Percentiles rank a stretch among this genome's conserved stretches.
These are phyloP conservation scores for Zophobas atratus DNA, from an alignment of 1,140 invertebrate genomes.

Conservation along the genomic window DNA sequence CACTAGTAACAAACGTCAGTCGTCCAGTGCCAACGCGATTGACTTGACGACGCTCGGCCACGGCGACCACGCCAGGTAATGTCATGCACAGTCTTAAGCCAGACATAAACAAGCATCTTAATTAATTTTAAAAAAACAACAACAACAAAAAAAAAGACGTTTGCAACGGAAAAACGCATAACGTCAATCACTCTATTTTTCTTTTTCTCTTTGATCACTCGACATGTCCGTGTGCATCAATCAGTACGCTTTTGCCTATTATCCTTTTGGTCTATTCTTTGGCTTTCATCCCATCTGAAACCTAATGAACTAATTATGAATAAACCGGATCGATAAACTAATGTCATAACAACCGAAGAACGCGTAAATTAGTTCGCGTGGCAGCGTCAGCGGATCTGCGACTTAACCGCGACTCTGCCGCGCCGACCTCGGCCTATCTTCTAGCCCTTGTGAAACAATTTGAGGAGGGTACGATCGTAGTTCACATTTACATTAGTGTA, in stretches of 20 bases:
- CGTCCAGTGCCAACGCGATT: not conserved
- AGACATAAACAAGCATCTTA: slow-evolving; percentile 58
- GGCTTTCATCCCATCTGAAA: slow-evolving; percentile 65
- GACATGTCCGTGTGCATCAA: slow-evolving; percentile 49
- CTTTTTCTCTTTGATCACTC: slow-evolving; percentile 44
- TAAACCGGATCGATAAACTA: slow-evolving; percentile 56
- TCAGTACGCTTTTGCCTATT: slow-evolving; percentile 59
- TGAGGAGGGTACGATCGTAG: slow-evolving; percentile 66
- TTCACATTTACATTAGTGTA: slow-evolving; percentile 54
- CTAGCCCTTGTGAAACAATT: slow-evolving; percentile 59
- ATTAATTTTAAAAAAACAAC: not conserved
- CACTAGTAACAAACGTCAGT: slow-evolving; percentile 37
- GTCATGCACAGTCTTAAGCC: slow-evolving; percentile 63
- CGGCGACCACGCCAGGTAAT: slow-evolving; percentile 61
- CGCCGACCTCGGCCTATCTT: slow-evolving; percentile 57
- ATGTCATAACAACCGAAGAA: slow-evolving; percentile 49
- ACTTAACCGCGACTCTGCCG: slow-evolving; percentile 47
- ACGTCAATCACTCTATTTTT: slow-evolving; percentile 31
- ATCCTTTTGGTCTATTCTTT: slow-evolving; percentile 64
- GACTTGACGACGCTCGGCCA: slow-evolving; percentile 7
- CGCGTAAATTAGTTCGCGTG: slow-evolving; percentile 57
- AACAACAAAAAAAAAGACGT: slow-evolving; percentile 32
- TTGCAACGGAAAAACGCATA: slow-evolving; percentile 21
- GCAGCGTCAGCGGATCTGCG: slow-evolving; percentile 54
- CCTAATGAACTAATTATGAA: slow-evolving; percentile 54